These are phyloP conservation scores for Oeneis ivallda DNA, from an alignment of 2,888 invertebrate species.

Conservation along the genomic window DNA sequence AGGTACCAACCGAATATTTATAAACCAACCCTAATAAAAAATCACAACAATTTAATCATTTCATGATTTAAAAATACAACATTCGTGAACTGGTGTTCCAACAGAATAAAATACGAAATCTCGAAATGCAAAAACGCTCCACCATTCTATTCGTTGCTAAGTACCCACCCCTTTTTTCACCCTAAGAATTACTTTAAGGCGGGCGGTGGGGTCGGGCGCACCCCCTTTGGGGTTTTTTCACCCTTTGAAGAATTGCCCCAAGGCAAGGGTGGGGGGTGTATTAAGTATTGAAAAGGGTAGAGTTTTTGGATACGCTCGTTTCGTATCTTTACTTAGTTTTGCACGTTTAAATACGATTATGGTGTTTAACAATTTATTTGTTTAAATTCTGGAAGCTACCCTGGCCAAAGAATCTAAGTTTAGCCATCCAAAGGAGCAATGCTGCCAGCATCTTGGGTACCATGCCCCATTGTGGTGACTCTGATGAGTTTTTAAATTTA, in stretches of 20 bases:
- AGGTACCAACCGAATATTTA: not conserved
- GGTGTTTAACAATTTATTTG: not conserved
- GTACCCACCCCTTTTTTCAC: slow-evolving; percentile 80
- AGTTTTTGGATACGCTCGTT: slow-evolving; percentile 58
- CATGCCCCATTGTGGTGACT: too few species aligned
- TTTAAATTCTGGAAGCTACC: too few species aligned
- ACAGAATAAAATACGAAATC: slow-evolving; percentile 25
- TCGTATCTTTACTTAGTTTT: slow-evolving; percentile 26
- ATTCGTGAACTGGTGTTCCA: not conserved
- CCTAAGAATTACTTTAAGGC: slow-evolving; percentile 79
- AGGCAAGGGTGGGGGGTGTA: slow-evolving; percentile 70
- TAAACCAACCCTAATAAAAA: not conserved
- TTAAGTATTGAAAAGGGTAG: slow-evolving; percentile 75
- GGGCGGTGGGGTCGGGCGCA: slow-evolving; percentile 54
- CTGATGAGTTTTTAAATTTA: too few species aligned
- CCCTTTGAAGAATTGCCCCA: slow-evolving; percentile 81
- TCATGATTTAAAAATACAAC: not conserved
- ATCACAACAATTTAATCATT: not conserved
- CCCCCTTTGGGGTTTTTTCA: slow-evolving; percentile 69
- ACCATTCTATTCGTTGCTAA: slow-evolving; percentile 70
- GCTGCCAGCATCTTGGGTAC: too few species aligned
- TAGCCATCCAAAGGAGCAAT: too few species aligned
- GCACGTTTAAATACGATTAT: slow-evolving; percentile 5
- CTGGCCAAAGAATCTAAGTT: too few species aligned
- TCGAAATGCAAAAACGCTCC: slow-evolving; percentile 57